phyloP scores from a whole-genome alignment of 2,888 invertebrate species.

The Pinctada fucata region DNA sequence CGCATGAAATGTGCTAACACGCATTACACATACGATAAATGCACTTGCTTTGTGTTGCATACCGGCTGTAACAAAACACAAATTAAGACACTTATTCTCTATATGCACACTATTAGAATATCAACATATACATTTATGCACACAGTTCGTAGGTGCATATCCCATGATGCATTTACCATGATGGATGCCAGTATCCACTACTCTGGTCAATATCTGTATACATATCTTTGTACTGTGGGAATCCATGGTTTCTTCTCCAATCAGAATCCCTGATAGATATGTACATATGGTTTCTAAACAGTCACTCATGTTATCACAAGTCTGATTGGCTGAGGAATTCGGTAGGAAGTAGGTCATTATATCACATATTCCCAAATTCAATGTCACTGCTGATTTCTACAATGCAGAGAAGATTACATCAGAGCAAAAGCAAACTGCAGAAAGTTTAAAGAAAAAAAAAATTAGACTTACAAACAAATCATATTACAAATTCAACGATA shows the following conservation, averaged over 20 bases:
- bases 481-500: too few relatives aligned
- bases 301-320: neutral
- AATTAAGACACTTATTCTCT: too few relatives aligned
- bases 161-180: neutral
- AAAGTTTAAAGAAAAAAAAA: too few relatives aligned
- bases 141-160: too few relatives aligned
- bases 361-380: constrained; percentile 65
- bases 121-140: too few relatives aligned
- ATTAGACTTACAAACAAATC: too few relatives aligned
- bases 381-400: neutral
- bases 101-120: too few relatives aligned
- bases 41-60: too few relatives aligned
- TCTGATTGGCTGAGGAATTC: neutral
- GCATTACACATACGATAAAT: too few relatives aligned
- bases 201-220: neutral
- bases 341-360: constrained; percentile 62
- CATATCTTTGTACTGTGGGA: neutral
- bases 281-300: neutral
- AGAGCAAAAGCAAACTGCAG: too few relatives aligned
- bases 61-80: too few relatives aligned
- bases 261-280: neutral
- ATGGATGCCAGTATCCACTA: neutral
- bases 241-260: neutral
- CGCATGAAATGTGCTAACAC: too few relatives aligned
- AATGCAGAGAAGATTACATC: neutral